Evolutionary conservation across 2,888 invertebrate genomes (phyloP).

Genomic region (Dinocampus coccinellae): DNA sequence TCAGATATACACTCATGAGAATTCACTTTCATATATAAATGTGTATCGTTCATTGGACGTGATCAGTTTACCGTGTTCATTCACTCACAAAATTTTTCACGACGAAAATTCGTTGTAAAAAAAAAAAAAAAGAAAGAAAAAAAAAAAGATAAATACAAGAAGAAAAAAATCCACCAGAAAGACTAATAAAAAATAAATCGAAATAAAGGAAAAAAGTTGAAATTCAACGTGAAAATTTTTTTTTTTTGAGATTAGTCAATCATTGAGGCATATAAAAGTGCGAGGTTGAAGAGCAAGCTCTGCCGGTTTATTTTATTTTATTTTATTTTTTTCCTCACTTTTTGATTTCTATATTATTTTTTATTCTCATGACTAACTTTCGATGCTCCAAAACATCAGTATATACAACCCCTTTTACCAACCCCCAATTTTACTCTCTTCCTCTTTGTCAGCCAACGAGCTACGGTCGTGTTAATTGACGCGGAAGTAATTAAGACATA

Average conservation of each 20-base stretch:
- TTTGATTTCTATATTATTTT: neutral
- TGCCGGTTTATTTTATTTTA: too few species aligned
- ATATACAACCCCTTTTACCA: conserved; percentile 17
- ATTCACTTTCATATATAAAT: conserved; percentile 49
- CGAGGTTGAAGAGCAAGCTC: too few species aligned
- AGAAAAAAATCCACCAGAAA: too few species aligned
- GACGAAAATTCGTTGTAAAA: neutral
- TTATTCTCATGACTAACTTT: neutral
- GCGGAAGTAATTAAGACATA: conserved; percentile 50
- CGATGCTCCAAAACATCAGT: neutral
- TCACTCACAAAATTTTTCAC: conserved; percentile 13
- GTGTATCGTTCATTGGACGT: conserved; percentile 56
- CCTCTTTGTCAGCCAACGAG: conserved; percentile 20
- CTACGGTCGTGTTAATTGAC: conserved; percentile 45
- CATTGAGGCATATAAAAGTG: too few species aligned
- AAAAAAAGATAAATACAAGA: too few species aligned
- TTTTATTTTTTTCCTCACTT: too few species aligned
- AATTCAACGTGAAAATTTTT: too few species aligned
- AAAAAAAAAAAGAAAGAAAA: neutral
- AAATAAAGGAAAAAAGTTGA: too few species aligned
- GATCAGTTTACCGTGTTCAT: conserved; percentile 60
- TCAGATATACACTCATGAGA: conserved; percentile 46
- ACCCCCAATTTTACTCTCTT: neutral
- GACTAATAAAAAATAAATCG: neutral
- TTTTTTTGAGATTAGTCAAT: too few species aligned